Evolutionary conservation across 2,113 vertebrate species (phyloP).

Genomic region (Oreochromis niloticus): DNA sequence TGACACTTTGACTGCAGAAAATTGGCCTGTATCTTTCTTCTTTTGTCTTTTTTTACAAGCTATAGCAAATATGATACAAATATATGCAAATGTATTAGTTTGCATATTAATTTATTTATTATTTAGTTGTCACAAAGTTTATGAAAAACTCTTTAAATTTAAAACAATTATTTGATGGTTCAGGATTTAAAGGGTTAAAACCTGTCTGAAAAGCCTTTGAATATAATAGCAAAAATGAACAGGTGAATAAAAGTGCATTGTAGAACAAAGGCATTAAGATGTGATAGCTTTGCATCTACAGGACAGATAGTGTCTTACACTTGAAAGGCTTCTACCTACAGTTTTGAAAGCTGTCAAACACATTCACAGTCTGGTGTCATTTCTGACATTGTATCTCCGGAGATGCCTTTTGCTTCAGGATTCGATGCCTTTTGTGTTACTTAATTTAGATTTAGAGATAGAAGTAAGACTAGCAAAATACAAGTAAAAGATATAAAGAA

Average conservation of each 20-base stretch:
- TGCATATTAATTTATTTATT: not conserved
- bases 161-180: not conserved
- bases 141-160: not conserved
- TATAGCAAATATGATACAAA: not conserved
- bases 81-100: not conserved
- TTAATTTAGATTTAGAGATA: not conserved
- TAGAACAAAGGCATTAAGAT: not conserved
- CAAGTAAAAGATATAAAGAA: not conserved
- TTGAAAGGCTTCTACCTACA: not conserved
- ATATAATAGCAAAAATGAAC: not conserved
- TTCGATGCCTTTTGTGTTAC: not conserved
- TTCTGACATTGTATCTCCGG: slow-evolving; percentile 2
- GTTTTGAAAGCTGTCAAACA: slow-evolving; percentile 3
- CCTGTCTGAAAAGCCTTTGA: not conserved
- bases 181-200: not conserved
- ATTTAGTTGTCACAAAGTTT: not conserved
- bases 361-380: not conserved
- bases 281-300: not conserved
- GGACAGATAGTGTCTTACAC: not conserved
- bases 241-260: not conserved
- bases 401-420: not conserved
- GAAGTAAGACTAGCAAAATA: not conserved
- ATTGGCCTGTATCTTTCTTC: not conserved
- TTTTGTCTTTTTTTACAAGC: not conserved
- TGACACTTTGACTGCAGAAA: not conserved